These are phyloP conservation scores for Euclidia mi DNA, from an alignment of 2,888 invertebrate genomes.

Conservation along the genomic window DNA sequence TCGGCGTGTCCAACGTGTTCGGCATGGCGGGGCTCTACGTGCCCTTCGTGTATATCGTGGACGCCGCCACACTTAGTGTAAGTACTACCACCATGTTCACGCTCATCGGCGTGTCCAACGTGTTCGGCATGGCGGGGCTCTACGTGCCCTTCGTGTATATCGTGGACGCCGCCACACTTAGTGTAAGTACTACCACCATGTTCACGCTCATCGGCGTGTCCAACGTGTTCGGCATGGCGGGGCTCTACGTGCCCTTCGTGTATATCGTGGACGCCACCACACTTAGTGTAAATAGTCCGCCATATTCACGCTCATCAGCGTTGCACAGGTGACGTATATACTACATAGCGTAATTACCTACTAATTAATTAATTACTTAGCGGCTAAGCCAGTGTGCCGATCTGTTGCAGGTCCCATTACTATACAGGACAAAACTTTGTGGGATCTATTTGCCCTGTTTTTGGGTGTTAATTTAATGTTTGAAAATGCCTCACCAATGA, in stretches of 20 bases:
- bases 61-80: constrained; percentile 93
- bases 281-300: constrained; percentile 90
- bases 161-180: constrained; percentile 94
- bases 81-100: constrained; percentile 91
- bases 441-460: too few relatives aligned
- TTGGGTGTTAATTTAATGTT: too few relatives aligned
- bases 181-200: constrained; percentile 88
- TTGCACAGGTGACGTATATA: too few relatives aligned
- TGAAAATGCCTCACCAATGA: too few relatives aligned
- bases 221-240: constrained; percentile 99
- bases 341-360: too few relatives aligned
- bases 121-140: constrained; percentile 99
- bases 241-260: constrained; percentile 98
- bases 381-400: too few relatives aligned
- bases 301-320: constrained; percentile 96
- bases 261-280: constrained; percentile 96
- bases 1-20: constrained; percentile 98
- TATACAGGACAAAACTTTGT: too few relatives aligned
- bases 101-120: constrained; percentile 97
- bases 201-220: constrained; percentile 98
- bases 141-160: constrained; percentile 99
- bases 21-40: constrained; percentile 99
- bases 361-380: too few relatives aligned
- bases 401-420: too few relatives aligned
- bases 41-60: constrained; percentile 98